Evolutionary conservation across 2,113 vertebrate genomes (phyloP).

Genomic region (Cryptotis parvus): DNA sequence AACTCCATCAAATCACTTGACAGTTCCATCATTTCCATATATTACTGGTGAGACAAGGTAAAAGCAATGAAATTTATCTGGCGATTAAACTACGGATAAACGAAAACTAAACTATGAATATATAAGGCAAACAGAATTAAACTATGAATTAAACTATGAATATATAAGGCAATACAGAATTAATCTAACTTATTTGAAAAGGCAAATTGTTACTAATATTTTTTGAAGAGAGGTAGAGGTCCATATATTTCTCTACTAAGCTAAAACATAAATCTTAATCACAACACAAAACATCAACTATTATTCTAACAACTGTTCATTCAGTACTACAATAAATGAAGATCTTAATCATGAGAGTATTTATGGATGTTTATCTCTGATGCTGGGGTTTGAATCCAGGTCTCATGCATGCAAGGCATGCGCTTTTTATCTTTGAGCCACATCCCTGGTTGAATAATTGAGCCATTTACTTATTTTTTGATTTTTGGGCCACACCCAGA

Average conservation of each 20-base stretch:
- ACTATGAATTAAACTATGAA: slow-evolving; percentile 25
- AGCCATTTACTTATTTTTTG: too few relatives aligned
- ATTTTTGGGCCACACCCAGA: too few relatives aligned
- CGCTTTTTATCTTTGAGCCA: too few relatives aligned
- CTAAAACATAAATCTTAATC: slow-evolving; percentile 17
- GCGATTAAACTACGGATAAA: background rate
- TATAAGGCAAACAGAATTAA: too few relatives aligned
- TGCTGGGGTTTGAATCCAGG: too few relatives aligned
- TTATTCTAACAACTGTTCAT: background rate
- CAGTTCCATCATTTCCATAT: background rate
- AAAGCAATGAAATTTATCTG: slow-evolving; percentile 42
- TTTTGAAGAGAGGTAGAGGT: background rate
- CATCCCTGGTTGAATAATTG: too few relatives aligned
- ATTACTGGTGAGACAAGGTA: background rate
- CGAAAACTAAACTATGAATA: slow-evolving; percentile 9
- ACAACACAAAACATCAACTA: background rate
- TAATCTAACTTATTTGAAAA: slow-evolving; percentile 17
- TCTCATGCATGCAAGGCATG: too few relatives aligned
- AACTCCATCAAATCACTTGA: background rate
- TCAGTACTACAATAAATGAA: background rate
- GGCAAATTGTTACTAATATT: background rate
- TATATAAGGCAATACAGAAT: background rate
- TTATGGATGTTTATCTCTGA: background rate
- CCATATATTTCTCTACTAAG: background rate
- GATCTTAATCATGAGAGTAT: background rate